phyloP scores from a whole-genome alignment of 2,113 vertebrate genomes.

The Choloepus hoffmanni region DNA sequence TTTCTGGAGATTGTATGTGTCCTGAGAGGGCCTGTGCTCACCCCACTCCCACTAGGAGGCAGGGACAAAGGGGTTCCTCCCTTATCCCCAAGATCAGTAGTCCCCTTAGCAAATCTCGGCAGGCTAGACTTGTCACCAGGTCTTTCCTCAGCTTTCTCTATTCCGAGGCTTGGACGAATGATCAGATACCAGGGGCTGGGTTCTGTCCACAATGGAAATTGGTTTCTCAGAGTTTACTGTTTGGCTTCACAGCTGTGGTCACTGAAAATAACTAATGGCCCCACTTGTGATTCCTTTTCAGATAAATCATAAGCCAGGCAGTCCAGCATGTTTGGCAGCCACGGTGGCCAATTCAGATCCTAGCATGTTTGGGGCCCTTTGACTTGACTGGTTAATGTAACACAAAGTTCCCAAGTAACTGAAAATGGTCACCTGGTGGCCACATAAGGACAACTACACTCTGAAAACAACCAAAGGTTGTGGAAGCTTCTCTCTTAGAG shows the following conservation, averaged over 20 bases:
- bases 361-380: background rate
- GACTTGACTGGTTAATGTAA: slow-evolving; percentile 30
- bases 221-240: slow-evolving; percentile 69
- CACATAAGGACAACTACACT: background rate
- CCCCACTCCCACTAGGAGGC: background rate
- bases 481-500: background rate
- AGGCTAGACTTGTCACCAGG: background rate
- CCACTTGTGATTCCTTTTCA: slow-evolving; percentile 47
- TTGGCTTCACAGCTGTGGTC: background rate
- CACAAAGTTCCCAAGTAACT: background rate
- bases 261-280: slow-evolving; percentile 56
- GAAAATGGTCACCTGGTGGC: background rate
- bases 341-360: background rate
- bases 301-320: slow-evolving; percentile 61
- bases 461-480: background rate
- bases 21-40: background rate
- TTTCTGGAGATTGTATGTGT: background rate
- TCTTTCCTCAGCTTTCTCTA: background rate
- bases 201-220: slow-evolving; percentile 60
- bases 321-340: slow-evolving; percentile 5
- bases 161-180: slow-evolving; percentile 54
- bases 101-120: background rate
- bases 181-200: slow-evolving; percentile 1
- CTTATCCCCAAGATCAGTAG: background rate
- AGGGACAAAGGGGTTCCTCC: background rate